phyloP scores from a whole-genome alignment of 2,888 invertebrate species.

The Chaetogeoica ovagalla region DNA sequence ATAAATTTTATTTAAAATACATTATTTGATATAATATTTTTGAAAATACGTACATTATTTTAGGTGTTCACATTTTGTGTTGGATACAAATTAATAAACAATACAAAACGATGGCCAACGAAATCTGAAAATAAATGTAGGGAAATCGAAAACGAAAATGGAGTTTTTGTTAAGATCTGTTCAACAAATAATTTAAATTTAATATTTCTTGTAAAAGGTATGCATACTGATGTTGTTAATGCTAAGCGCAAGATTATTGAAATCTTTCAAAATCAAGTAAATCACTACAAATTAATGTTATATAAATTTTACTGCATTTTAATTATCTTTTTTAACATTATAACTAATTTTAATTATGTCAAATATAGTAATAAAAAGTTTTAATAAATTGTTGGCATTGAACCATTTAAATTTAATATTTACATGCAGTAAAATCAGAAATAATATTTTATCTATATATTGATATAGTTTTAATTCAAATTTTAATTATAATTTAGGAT shows the following conservation, averaged over 20 bases:
- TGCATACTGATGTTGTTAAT: conserved; percentile 84
- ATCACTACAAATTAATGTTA: conserved; percentile 23
- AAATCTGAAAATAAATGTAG: conserved; percentile 90
- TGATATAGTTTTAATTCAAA: no score
- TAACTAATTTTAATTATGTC: no score
- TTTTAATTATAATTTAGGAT: conserved; percentile 28
- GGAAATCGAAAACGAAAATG: conserved; percentile 88
- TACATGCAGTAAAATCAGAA: no score
- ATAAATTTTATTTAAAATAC: no score
- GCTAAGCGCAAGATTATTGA: conserved; percentile 88
- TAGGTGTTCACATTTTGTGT: conserved; percentile 87
- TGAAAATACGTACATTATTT: not conserved
- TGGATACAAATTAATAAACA: conserved; percentile 88
- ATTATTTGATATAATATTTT: not conserved
- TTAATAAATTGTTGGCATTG: no score
- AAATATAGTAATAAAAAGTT: no score
- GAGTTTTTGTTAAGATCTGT: conserved; percentile 94
- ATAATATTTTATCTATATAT: no score
- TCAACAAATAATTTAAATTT: conserved; percentile 93
- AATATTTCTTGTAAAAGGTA: conserved; percentile 94
- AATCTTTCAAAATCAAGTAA: conserved; percentile 90
- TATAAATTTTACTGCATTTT: not conserved
- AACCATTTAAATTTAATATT: no score
- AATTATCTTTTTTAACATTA: no score
- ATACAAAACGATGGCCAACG: conserved; percentile 85